These are phyloP conservation scores for Oxygymnocypris stewartii DNA, from an alignment of 2,113 vertebrate species.

Conservation along the genomic window DNA sequence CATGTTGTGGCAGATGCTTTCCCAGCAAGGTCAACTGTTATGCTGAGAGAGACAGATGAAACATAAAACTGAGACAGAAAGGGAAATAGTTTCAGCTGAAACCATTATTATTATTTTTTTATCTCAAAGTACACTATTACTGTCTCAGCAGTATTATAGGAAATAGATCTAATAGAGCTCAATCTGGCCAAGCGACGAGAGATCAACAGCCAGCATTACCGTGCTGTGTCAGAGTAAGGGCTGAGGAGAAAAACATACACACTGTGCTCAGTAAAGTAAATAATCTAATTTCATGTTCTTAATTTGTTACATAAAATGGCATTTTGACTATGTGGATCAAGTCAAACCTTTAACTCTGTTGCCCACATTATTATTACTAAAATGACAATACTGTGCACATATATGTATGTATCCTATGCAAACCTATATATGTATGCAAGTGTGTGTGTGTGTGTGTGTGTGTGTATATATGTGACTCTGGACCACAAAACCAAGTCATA, in stretches of 20 bases:
- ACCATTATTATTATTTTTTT: conserved; percentile 59
- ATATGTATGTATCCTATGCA: too few relatives aligned
- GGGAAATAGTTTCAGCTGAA: conserved; percentile 35
- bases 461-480: too few relatives aligned
- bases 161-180: conserved; percentile 51
- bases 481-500: too few relatives aligned
- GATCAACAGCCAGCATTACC: neutral
- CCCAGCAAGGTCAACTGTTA: conserved; percentile 33
- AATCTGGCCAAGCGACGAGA: neutral
- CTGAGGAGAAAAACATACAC: neutral
- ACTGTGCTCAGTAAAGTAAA: neutral
- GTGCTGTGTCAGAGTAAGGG: neutral
- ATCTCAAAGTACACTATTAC: conserved; percentile 31
- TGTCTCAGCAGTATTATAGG: conserved; percentile 35
- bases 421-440: too few relatives aligned
- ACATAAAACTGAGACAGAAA: neutral
- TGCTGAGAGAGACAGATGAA: conserved; percentile 18
- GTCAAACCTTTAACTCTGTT: too few relatives aligned
- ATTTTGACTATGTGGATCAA: neutral
- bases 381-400: too few relatives aligned
- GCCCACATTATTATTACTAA: too few relatives aligned
- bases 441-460: too few relatives aligned
- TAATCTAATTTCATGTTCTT: neutral
- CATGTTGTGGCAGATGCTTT: neutral
- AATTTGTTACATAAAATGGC: neutral